Evolutionary conservation across 2,797 vertebrate species (phyloP), one percentile per base, ranked within the genome.

Genomic region (Erithacus rubecula): DNA sequence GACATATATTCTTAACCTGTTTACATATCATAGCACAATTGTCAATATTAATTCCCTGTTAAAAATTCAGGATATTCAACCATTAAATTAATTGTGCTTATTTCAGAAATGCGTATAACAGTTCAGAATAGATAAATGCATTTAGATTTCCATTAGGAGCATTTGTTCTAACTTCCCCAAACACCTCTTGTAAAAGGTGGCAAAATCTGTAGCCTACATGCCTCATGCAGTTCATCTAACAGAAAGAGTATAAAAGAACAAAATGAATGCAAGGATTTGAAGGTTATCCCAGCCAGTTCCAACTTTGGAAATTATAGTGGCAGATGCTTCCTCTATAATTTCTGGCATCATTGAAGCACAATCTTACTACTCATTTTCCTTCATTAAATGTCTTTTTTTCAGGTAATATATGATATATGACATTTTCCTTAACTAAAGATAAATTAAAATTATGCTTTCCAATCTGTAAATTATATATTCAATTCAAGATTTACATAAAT

Each of bases 261-360:
- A 96, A 96, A 79, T 81, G 29, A 71, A 67, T 90, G 44, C 12
- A 49, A 67, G 37, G 67, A 89, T 89, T 89, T 93, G 44, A 97
- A 96, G 78, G 82, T 93, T 95, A 93, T 88, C 53, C 47, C 30
- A 75, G 62, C 7, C 29, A 87, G 24, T 71, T 96, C 51, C 62
- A 92, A 3, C 41, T 91, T 76, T 29, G 24, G 64, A 89, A 93
- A 96, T 87, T 85, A 85, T 41, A 86, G 70, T 87, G 55, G 58
- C 86, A 97, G 92, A 94, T 97, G 87, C 34, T 96, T 93, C 79
- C 43, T 29, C 34, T 64, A 68, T 85, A 79, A 95, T 87, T 81
- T 94, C 80, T 93, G 89, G 63, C 83, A 90, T 44, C 77, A 52
- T 2, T 63, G 51, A 83, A 88, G 32, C 22, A 78, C 12, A 77